Evolutionary conservation across 2,113 vertebrate genomes (phyloP).

Genomic region (Tichodroma muraria): DNA sequence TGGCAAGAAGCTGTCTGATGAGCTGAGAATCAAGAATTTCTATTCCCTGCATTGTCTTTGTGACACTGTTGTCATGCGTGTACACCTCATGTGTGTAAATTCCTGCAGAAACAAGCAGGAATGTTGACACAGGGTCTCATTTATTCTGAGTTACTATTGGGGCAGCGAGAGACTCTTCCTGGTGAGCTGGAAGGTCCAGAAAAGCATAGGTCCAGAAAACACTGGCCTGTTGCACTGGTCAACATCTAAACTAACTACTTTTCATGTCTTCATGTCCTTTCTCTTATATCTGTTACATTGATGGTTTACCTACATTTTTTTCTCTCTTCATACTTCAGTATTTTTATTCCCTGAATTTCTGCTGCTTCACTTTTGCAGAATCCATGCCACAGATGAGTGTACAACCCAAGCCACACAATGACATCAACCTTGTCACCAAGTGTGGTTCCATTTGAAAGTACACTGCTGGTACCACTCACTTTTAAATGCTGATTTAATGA

Average conservation of each 20-base stretch:
- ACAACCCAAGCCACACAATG: neutral
- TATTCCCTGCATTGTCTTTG: neutral
- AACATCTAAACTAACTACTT: neutral
- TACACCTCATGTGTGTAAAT: rapidly evolving
- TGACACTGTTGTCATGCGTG: rapidly evolving
- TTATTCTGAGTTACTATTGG: neutral
- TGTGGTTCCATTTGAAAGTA: neutral
- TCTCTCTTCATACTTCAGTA: neutral
- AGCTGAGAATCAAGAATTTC: neutral
- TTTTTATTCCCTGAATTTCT: neutral
- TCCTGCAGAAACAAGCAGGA: neutral
- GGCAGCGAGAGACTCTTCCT: neutral
- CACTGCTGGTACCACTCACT: neutral
- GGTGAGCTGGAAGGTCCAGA: neutral
- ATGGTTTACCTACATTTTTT: neutral
- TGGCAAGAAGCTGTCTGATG: neutral
- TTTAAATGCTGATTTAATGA: neutral
- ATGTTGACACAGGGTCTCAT: neutral
- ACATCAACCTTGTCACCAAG: neutral
- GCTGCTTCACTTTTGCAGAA: neutral
- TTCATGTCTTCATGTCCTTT: neutral
- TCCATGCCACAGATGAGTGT: neutral
- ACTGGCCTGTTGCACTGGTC: neutral
- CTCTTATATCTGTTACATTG: neutral
- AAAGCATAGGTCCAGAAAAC: neutral